Percentiles rank a stretch among this genome's conserved stretches.
Evolutionary conservation across 2,888 invertebrate genomes (phyloP).

Genomic region (Drosophila acutilabella): DNA sequence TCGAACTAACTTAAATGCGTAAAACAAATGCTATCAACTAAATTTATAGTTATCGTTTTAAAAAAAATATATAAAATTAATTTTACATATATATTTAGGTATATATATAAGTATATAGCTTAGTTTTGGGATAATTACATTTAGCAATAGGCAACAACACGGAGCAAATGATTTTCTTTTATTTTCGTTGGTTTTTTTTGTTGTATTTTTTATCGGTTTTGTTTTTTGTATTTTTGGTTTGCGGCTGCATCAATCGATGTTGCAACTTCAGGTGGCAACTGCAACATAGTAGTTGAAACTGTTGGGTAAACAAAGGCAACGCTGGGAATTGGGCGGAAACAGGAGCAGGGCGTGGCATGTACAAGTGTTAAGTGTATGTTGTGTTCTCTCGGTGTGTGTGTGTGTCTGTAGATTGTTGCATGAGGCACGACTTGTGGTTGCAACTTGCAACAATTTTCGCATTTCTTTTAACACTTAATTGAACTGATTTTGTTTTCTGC

Average conservation of each 20-base stretch:
- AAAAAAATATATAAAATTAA: constrained; percentile 17
- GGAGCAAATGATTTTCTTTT: constrained; percentile 61
- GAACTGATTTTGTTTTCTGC: constrained; percentile 4
- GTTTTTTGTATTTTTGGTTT: constrained; percentile 6
- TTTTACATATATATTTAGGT: constrained; percentile 38
- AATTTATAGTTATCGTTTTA: constrained; percentile 1
- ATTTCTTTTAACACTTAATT: constrained; percentile 28
- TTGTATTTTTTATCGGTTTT: background rate
- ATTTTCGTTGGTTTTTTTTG: constrained; percentile 5
- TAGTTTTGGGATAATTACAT: constrained; percentile 40
- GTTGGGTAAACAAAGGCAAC: constrained; percentile 8
- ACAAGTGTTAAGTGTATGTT: constrained; percentile 19
- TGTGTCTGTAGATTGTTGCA: constrained; percentile 40
- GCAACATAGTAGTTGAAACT: constrained; percentile 33
- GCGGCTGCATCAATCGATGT: constrained; percentile 43
- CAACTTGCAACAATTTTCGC: constrained; percentile 7
- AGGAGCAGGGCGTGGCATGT: constrained; percentile 43
- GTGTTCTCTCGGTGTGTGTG: constrained; percentile 20
- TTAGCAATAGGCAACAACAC: constrained; percentile 79
- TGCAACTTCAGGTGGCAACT: constrained; percentile 41
- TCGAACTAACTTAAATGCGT: constrained; percentile 39
- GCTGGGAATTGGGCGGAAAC: constrained; percentile 18
- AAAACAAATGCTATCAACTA: constrained; percentile 23
- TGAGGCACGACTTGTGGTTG: constrained; percentile 59
- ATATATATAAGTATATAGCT: constrained; percentile 22